Evolutionary conservation across 2,888 invertebrate species (phyloP).

Genomic region (Drosophila cracens): DNA sequence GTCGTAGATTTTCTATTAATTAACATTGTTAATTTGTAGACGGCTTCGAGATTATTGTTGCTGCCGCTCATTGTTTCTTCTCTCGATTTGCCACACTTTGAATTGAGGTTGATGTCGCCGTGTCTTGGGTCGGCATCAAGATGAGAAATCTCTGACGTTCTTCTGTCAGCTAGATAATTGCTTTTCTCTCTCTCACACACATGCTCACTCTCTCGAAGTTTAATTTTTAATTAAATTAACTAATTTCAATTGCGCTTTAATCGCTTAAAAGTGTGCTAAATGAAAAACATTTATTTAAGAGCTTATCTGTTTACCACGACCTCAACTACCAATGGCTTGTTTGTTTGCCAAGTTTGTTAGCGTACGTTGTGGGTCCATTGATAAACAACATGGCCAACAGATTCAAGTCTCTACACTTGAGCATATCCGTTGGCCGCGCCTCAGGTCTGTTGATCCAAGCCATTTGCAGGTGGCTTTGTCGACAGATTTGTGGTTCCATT

Average conservation of each 20-base stretch:
- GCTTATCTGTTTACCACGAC: conserved; percentile 38
- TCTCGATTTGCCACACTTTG: conserved; percentile 31
- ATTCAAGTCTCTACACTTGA: conserved; percentile 23
- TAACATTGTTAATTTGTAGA: conserved; percentile 73
- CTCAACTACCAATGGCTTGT: conserved; percentile 18
- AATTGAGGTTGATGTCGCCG: conserved; percentile 43
- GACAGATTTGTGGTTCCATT: conserved; percentile 45
- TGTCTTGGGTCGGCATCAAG: conserved; percentile 6
- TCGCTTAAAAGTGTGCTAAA: conserved; percentile 60
- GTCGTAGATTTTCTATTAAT: conserved; percentile 72
- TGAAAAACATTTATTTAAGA: conserved; percentile 18
- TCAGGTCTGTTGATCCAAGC: conserved; percentile 44
- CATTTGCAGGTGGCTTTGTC: conserved; percentile 61
- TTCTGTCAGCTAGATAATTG: conserved; percentile 37
- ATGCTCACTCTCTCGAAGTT: conserved; percentile 21
- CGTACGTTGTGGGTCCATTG: conserved; percentile 31
- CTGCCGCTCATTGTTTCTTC: conserved; percentile 33
- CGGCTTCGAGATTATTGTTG: conserved; percentile 57
- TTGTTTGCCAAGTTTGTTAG: conserved; percentile 24
- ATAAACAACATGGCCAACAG: conserved; percentile 40
- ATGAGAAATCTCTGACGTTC: conserved; percentile 24
- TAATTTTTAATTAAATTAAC: conserved; percentile 52
- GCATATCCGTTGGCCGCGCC: conserved; percentile 42
- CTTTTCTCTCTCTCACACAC: conserved; percentile 22
- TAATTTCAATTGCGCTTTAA: conserved; percentile 47